phyloP scores from a whole-genome alignment of 2,888 invertebrate genomes.

The Pocota personata region DNA sequence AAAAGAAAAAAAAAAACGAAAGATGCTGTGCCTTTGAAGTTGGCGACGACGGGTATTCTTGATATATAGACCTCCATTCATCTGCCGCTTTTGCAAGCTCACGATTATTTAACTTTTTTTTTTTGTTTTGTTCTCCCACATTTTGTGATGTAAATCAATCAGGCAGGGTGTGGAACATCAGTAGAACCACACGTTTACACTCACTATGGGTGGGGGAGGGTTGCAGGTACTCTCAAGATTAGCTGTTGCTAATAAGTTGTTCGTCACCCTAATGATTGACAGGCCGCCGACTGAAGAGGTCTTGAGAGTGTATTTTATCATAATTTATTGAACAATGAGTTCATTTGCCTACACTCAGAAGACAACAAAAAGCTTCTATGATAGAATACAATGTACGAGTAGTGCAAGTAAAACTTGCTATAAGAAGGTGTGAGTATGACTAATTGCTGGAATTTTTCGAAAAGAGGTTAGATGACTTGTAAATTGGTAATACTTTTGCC shows the following conservation, averaged over 20 bases:
- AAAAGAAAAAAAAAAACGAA: neutral
- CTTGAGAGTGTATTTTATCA: slow-evolving; percentile 11
- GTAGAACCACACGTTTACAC: slow-evolving; percentile 1
- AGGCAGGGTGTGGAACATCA: slow-evolving; percentile 55
- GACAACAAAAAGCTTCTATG: neutral
- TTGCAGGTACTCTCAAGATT: slow-evolving; percentile 16
- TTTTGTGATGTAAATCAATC: slow-evolving; percentile 63
- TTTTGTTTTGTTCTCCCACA: slow-evolving; percentile 27
- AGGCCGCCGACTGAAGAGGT: neutral
- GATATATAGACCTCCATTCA: slow-evolving; percentile 35
- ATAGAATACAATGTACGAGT: neutral
- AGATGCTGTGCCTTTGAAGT: slow-evolving; percentile 59
- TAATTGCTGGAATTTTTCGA: slow-evolving; percentile 31
- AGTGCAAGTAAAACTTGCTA: neutral
- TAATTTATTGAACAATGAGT: slow-evolving; percentile 31
- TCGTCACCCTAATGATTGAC: slow-evolving; percentile 59
- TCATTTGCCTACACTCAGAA: slow-evolving; percentile 26
- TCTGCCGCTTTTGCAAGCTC: slow-evolving; percentile 56
- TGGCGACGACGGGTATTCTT: slow-evolving; percentile 46
- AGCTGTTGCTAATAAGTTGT: slow-evolving; percentile 49
- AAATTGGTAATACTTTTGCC: slow-evolving; percentile 12
- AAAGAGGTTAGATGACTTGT: slow-evolving; percentile 47
- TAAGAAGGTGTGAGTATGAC: slow-evolving; percentile 40
- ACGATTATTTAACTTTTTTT: slow-evolving; percentile 50
- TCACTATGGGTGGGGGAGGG: neutral